These are phyloP conservation scores for Enteromius thamalakanensis DNA, from an alignment of 2,797 vertebrate genomes.

Conservation along the genomic window DNA sequence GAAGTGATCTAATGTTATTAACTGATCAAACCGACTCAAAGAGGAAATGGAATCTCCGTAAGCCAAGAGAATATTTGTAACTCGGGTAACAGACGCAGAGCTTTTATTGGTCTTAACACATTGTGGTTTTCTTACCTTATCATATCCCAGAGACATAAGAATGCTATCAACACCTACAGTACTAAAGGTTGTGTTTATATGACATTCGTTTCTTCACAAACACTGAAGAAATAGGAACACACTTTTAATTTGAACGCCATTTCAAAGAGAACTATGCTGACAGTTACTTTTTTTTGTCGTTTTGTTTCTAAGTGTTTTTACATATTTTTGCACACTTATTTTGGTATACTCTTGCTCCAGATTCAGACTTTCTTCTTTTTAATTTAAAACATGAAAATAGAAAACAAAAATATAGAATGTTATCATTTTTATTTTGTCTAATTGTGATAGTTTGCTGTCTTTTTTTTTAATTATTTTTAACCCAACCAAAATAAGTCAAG, in stretches of 20 bases:
- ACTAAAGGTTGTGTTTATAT: background rate
- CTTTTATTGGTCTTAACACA: constrained; percentile 55
- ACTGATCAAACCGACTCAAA: constrained; percentile 63
- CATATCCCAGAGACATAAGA: constrained; percentile 7
- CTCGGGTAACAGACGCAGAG: constrained; percentile 48
- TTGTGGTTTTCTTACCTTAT: constrained; percentile 48
- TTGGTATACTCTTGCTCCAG: background rate
- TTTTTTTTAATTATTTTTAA: too few species aligned
- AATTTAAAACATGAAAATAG: too few species aligned
- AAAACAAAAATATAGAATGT: too few species aligned
- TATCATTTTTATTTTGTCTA: too few species aligned
- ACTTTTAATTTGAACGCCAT: background rate
- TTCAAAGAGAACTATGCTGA: background rate
- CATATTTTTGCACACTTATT: background rate
- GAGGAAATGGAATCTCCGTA: constrained; percentile 58
- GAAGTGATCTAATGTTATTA: constrained; percentile 64
- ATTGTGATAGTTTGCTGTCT: too few species aligned
- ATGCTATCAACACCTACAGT: background rate
- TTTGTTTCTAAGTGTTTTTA: background rate
- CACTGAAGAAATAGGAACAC: too few species aligned
- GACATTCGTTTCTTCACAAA: background rate
- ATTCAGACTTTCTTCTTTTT: background rate
- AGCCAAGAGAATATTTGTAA: constrained; percentile 50
- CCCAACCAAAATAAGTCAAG: too few species aligned
- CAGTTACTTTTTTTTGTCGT: background rate